Percentiles rank a stretch among this genome's conserved stretches.
These are phyloP conservation scores for Otis tarda DNA, from an alignment of 2,113 vertebrate genomes.

Conservation along the genomic window DNA sequence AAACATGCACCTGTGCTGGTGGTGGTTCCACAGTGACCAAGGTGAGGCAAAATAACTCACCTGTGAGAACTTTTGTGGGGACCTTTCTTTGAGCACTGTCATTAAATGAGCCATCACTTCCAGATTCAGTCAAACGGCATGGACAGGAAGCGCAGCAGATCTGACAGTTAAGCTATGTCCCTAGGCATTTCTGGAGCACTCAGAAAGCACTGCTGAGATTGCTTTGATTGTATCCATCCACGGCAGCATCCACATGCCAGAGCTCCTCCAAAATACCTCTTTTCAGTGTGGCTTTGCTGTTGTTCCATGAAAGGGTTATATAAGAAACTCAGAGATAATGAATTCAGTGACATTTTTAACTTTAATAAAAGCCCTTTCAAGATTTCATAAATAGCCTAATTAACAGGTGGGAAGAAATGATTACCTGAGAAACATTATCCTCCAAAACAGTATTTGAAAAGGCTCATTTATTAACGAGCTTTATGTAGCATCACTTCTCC, in stretches of 20 bases:
- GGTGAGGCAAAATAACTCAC: not conserved
- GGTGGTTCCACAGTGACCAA: accelerated
- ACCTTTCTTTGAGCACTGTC: not conserved
- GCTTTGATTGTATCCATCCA: not conserved
- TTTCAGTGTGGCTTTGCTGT: not conserved
- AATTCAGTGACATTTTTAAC: not conserved
- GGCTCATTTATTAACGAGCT: not conserved
- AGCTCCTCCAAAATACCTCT: not conserved
- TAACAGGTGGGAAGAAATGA: not conserved
- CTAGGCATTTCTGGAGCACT: not conserved
- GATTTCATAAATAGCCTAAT: slow-evolving; percentile 7
- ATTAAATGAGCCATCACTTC: not conserved
- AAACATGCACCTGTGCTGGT: not conserved
- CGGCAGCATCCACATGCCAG: accelerated
- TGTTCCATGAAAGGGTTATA: not conserved
- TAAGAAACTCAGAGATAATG: not conserved
- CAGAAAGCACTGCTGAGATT: not conserved
- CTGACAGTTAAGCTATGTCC: not conserved
- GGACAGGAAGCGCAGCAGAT: not conserved
- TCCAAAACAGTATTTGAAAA: slow-evolving; percentile 19
- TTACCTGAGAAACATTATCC: not conserved
- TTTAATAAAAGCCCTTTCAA: not conserved
- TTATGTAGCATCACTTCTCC: not conserved
- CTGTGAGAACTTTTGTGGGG: not conserved
- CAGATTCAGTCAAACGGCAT: not conserved